These are phyloP conservation scores for Eueides isabella DNA, from an alignment of 1,140 invertebrate species.

Conservation along the genomic window DNA sequence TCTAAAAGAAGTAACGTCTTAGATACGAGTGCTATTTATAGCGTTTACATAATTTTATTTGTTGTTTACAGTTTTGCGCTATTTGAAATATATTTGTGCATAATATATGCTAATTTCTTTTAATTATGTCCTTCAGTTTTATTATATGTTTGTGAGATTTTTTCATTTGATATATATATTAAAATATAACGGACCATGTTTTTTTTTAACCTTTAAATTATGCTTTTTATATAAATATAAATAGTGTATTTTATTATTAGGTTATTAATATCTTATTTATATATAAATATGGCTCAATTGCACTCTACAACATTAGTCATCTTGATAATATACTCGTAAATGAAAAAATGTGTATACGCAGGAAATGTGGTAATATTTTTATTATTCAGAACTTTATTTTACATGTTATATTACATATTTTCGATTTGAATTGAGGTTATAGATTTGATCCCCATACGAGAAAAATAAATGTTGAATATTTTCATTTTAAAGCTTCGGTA, in stretches of 20 bases:
- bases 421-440: no score
- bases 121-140: not conserved
- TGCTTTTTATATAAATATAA: slow-evolving; percentile 3
- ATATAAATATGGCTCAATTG: not conserved
- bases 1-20: no score
- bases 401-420: no score
- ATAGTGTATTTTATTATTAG: not conserved
- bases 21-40: no score
- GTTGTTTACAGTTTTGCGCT: no score
- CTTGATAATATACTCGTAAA: not conserved
- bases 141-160: not conserved
- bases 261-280: not conserved
- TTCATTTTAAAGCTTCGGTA: no score
- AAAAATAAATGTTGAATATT: no score
- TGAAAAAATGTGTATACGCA: not conserved
- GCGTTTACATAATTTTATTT: no score
- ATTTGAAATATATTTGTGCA: no score
- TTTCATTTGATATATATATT: not conserved
- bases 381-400: no score
- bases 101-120: no score
- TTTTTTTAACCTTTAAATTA: not conserved
- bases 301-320: not conserved
- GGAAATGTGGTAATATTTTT: not conserved
- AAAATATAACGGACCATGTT: not conserved
- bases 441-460: no score